Percentiles rank a stretch among this genome's conserved stretches.
These are phyloP conservation scores for Polia nebulosa DNA, from an alignment of 2,888 invertebrate species.

Conservation along the genomic window DNA sequence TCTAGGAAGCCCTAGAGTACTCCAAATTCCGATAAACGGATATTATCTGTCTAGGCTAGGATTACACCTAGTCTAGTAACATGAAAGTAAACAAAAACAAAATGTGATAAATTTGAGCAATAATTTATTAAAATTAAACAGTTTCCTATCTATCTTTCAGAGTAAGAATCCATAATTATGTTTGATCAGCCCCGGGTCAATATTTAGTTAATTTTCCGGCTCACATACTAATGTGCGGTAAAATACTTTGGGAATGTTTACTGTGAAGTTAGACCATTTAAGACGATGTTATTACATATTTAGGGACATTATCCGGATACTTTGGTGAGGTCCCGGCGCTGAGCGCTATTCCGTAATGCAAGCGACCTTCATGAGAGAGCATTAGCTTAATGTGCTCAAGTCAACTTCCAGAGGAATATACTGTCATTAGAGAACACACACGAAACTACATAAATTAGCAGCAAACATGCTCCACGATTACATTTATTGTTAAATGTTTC, in stretches of 20 bases:
- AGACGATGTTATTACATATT: constrained; percentile 21
- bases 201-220: constrained; percentile 32
- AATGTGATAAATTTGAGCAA: neutral
- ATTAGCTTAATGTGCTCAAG: constrained; percentile 32
- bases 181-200: neutral
- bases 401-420: constrained; percentile 8
- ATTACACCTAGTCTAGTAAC: neutral
- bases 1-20: constrained; percentile 32
- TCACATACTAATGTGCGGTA: constrained; percentile 13
- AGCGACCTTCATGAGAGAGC: constrained; percentile 39
- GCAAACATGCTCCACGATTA: constrained; percentile 1
- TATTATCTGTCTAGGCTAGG: constrained; percentile 13
- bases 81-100: neutral
- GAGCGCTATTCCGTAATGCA: constrained; percentile 36
- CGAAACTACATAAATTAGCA: constrained; percentile 16
- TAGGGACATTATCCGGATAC: constrained; percentile 25
- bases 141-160: neutral
- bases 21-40: constrained; percentile 21
- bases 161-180: neutral
- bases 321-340: constrained; percentile 21
- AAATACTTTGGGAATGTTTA: constrained; percentile 31
- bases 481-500: constrained; percentile 20
- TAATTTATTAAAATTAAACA: neutral
- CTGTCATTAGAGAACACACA: constrained; percentile 8
- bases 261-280: neutral